These are phyloP conservation scores for Butorides virescens DNA, from an alignment of 2,113 vertebrate species.

Conservation along the genomic window DNA sequence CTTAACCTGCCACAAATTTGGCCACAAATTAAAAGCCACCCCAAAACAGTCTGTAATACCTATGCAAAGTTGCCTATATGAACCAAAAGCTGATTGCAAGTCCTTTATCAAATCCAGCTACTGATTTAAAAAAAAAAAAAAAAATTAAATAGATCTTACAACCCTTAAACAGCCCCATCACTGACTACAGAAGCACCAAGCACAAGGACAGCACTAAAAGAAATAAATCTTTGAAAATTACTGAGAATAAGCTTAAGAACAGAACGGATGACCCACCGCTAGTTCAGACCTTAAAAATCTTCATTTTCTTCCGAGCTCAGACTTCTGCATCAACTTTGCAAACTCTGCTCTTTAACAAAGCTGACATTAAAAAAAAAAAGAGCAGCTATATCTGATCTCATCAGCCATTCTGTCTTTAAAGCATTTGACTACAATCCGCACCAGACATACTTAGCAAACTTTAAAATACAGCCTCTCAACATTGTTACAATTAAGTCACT, in stretches of 20 bases:
- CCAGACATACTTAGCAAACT: conserved; percentile 81
- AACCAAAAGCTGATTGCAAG: neutral
- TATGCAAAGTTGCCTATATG: neutral
- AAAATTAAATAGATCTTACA: neutral
- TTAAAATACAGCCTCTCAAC: conserved; percentile 82
- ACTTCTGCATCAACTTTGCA: neutral
- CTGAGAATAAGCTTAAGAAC: neutral
- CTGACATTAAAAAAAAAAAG: conserved; percentile 41
- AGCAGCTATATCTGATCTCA: conserved; percentile 53
- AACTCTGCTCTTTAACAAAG: conserved; percentile 29
- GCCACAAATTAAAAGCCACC: neutral
- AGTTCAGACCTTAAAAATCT: neutral
- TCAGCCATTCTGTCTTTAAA: conserved; percentile 73
- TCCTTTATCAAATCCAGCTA: neutral
- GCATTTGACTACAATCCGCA: conserved; percentile 67
- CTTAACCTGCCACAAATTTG: neutral
- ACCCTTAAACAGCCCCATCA: neutral
- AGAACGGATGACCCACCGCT: neutral
- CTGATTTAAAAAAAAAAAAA: neutral
- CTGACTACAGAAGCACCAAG: neutral
- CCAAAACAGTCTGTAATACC: neutral
- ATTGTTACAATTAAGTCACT: conserved; percentile 87
- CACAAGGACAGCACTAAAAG: neutral
- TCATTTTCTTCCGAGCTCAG: neutral
- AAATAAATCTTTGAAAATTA: neutral